Conservation (phyloP, 2,888 invertebrate genomes). For the Nymphalis urticae region DNA sequence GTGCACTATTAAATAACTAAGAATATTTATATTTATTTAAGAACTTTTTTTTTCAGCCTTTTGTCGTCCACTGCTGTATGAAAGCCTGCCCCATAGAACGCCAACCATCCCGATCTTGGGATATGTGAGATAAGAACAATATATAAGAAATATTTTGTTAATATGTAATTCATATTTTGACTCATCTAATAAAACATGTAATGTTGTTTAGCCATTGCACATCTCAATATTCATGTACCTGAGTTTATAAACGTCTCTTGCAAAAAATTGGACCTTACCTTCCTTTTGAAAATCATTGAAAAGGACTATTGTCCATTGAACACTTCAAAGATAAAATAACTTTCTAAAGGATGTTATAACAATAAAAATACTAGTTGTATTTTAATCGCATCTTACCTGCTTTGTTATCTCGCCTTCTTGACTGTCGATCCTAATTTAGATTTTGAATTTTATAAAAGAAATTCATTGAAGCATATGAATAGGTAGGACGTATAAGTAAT, state of each 20-base stretch:
- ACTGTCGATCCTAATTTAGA: slow-evolving; percentile 24
- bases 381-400: slow-evolving; percentile 37
- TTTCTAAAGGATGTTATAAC: slow-evolving; percentile 32
- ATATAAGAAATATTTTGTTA: too few relatives aligned
- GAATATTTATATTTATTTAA: too few relatives aligned
- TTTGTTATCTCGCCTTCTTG: slow-evolving; percentile 21
- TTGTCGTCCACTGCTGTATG: too few relatives aligned
- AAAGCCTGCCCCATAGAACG: too few relatives aligned
- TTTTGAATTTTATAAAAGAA: slow-evolving; percentile 13
- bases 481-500: background rate
- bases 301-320: slow-evolving; percentile 25
- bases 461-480: slow-evolving; percentile 26
- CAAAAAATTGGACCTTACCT: slow-evolving; percentile 24
- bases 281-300: slow-evolving; percentile 27
- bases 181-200: too few relatives aligned
- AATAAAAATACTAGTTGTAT: slow-evolving; percentile 34
- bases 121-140: too few relatives aligned
- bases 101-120: too few relatives aligned
- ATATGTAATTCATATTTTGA: too few relatives aligned
- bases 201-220: background rate
- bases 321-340: slow-evolving; percentile 34
- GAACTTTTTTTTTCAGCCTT: too few relatives aligned
- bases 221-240: slow-evolving; percentile 18
- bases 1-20: too few relatives aligned
- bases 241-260: slow-evolving; percentile 1